phyloP scores from a whole-genome alignment of 2,888 invertebrate genomes.

The Cacoxenus indagator region DNA sequence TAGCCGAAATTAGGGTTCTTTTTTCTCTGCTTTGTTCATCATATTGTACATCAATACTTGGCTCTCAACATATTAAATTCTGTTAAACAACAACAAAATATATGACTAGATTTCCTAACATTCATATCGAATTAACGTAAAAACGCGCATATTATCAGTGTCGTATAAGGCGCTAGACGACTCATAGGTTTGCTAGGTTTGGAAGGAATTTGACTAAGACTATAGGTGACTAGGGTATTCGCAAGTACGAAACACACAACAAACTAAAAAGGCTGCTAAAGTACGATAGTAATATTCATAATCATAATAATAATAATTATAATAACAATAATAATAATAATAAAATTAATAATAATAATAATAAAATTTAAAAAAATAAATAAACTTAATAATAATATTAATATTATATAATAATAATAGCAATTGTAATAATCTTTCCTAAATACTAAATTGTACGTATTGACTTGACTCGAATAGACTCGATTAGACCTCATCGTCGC shows the following conservation, averaged over 20 bases:
- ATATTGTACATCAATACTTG: no score
- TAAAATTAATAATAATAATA: no score
- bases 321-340: no score
- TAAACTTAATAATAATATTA: not conserved
- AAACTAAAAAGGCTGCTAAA: no score
- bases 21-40: not conserved
- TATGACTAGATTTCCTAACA: not conserved
- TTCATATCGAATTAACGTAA: not conserved
- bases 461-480: not conserved
- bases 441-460: not conserved
- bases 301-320: no score
- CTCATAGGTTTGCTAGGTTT: not conserved
- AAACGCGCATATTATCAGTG: not conserved
- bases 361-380: not conserved
- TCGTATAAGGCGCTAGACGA: not conserved
- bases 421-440: not conserved
- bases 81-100: conserved; percentile 5
- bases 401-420: not conserved
- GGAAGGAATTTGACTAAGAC: not conserved
- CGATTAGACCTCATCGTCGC: conserved; percentile 74
- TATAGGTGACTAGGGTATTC: not conserved
- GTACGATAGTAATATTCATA: no score
- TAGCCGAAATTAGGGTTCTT: no score
- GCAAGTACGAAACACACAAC: not conserved
- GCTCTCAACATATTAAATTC: no score